A percentile compares a stretch with the other conserved stretches of the same genome.
These are phyloP conservation scores for Porites cylindrica DNA, from an alignment of 92 coral and sea anemone species.

Conservation along the genomic window DNA sequence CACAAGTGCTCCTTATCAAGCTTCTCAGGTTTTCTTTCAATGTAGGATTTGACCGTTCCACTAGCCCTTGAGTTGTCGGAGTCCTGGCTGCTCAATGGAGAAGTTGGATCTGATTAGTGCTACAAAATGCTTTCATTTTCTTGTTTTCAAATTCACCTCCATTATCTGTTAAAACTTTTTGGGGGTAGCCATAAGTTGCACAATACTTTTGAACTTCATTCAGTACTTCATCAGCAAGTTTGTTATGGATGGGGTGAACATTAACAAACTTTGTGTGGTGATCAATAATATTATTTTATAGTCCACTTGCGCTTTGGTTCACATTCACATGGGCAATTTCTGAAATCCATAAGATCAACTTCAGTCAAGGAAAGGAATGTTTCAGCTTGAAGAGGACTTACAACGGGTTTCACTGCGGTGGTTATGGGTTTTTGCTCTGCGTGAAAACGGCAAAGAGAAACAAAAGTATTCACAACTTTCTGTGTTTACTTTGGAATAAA, in stretches of 20 bases:
- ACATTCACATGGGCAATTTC: too few species aligned
- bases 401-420: too few species aligned
- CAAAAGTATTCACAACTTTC: constrained; percentile 40
- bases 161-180: constrained; percentile 40
- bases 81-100: too few species aligned
- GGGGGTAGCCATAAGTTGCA: constrained; percentile 48
- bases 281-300: constrained; percentile 24
- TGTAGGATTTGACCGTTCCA: constrained; percentile 44
- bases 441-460: constrained; percentile 39
- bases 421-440: constrained; percentile 50
- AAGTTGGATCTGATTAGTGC: too few species aligned
- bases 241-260: too few species aligned
- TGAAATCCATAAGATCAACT: too few species aligned
- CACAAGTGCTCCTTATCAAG: constrained; percentile 21
- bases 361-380: too few species aligned
- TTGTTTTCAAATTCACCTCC: too few species aligned
- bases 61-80: constrained; percentile 9
- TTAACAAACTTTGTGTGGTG: constrained; percentile 6
- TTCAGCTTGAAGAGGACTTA: too few species aligned
- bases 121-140: too few species aligned
- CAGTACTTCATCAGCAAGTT: too few species aligned
- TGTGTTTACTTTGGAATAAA: constrained; percentile 43
- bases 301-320: constrained; percentile 21
- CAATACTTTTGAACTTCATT: constrained; percentile 7
- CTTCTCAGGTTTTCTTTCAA: constrained; percentile 44